A percentile compares a stretch with the other conserved stretches of the same genome.
These are phyloP conservation scores for Dusona sp. DNA, from an alignment of 2,888 invertebrate species.

Conservation along the genomic window DNA sequence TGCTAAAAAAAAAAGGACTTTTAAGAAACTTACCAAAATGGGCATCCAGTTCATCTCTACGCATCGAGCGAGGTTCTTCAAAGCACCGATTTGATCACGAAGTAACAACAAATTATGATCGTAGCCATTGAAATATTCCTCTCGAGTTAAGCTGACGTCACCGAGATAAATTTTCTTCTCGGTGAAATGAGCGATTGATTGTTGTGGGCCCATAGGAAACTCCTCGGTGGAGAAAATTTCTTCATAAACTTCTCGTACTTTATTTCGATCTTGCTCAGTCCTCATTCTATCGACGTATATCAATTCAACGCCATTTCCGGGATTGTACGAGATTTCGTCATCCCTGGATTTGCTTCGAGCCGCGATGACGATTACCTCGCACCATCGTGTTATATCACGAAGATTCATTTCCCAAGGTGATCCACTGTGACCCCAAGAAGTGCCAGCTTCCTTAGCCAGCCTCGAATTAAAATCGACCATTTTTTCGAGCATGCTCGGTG, in stretches of 20 bases:
- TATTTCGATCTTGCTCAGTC: conserved; percentile 90
- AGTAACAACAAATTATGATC: conserved; percentile 85
- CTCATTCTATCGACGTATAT: conserved; percentile 96
- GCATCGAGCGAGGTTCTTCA: conserved; percentile 94
- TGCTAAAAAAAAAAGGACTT: neutral
- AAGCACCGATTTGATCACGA: conserved; percentile 87
- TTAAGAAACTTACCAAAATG: conserved; percentile 88
- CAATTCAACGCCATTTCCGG: conserved; percentile 89
- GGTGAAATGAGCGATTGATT: conserved; percentile 87
- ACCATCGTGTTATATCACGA: conserved; percentile 97
- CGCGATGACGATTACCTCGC: conserved; percentile 88
- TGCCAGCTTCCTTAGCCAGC: conserved; percentile 88
- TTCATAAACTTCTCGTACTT: conserved; percentile 84
- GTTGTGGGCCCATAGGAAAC: conserved; percentile 84
- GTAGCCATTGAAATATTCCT: conserved; percentile 82
- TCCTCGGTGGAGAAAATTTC: conserved; percentile 78
- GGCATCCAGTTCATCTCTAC: conserved; percentile 97
- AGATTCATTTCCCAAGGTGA: conserved; percentile 99
- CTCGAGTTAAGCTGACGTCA: conserved; percentile 86
- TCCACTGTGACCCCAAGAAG: conserved; percentile 91
- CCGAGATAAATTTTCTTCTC: conserved; percentile 88
- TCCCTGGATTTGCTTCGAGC: conserved; percentile 28
- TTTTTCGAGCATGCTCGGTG: conserved; percentile 87
- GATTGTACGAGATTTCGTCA: conserved; percentile 80
- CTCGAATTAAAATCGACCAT: conserved; percentile 93